Evolutionary conservation across 2,797 vertebrate species (phyloP).

Genomic region (Pelodytes ibericus): DNA sequence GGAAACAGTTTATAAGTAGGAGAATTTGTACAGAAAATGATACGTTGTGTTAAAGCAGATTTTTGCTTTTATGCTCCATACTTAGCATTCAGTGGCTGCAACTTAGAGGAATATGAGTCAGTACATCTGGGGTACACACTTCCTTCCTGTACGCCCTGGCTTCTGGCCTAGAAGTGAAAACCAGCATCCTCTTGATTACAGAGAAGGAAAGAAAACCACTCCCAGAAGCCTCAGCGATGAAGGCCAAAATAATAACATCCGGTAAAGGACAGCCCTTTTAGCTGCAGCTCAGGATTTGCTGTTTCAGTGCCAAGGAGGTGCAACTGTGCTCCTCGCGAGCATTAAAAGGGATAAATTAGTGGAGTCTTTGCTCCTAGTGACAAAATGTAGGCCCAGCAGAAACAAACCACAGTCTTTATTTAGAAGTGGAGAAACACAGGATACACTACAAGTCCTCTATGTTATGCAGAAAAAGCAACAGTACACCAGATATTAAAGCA

Average conservation of each 20-base stretch:
- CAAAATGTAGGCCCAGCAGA: constrained; percentile 33
- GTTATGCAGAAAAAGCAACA: neutral
- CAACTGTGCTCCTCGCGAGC: neutral
- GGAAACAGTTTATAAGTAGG: no score
- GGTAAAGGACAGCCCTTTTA: neutral
- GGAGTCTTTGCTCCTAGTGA: constrained; percentile 13
- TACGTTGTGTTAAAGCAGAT: no score
- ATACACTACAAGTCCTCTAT: neutral
- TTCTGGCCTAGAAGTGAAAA: constrained; percentile 35
- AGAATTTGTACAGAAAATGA: no score
- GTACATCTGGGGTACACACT: constrained; percentile 54
- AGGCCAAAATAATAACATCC: constrained; percentile 8
- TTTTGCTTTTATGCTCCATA: constrained; percentile 3
- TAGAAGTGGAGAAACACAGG: neutral
- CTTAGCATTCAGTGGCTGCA: constrained; percentile 13
- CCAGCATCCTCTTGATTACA: constrained; percentile 46
- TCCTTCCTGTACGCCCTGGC: constrained; percentile 43
- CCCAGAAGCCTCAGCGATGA: constrained; percentile 36
- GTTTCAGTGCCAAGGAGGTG: neutral
- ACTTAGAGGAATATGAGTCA: constrained; percentile 8
- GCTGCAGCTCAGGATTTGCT: neutral
- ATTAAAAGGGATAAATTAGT: constrained; percentile 9
- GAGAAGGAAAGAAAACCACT: constrained; percentile 38
- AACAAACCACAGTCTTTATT: constrained; percentile 24
- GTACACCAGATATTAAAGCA: neutral